phyloP scores from a whole-genome alignment of 2,113 vertebrate genomes.

The Dascyllus trimaculatus region DNA sequence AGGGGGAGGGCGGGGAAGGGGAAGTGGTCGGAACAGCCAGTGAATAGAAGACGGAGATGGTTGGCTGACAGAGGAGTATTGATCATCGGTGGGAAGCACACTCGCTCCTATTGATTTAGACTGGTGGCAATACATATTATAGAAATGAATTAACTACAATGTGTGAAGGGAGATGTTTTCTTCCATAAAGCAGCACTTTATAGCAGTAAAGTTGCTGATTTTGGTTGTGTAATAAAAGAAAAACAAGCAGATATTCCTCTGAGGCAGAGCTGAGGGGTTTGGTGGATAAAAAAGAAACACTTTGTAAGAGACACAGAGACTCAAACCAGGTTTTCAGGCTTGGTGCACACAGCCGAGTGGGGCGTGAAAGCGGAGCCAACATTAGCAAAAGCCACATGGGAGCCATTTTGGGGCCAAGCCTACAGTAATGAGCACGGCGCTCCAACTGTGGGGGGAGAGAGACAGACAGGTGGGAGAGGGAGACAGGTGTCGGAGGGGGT shows the following conservation, averaged over 20 bases:
- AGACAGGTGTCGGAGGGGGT: conserved; percentile 37
- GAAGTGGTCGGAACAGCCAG: conserved; percentile 24
- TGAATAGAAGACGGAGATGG: conserved; percentile 25
- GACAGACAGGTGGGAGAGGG: conserved; percentile 52
- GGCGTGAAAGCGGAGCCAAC: conserved; percentile 41
- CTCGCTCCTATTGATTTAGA: conserved; percentile 44
- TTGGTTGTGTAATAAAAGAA: neutral
- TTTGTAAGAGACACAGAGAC: neutral
- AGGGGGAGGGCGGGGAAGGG: conserved; percentile 17
- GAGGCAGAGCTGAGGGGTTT: neutral
- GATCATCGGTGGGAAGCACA: conserved; percentile 50
- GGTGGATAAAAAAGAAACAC: neutral
- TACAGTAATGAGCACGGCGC: conserved; percentile 43
- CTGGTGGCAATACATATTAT: conserved; percentile 13
- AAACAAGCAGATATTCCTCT: neutral
- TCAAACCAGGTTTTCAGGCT: conserved; percentile 20
- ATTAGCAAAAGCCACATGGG: conserved; percentile 46
- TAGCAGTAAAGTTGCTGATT: neutral
- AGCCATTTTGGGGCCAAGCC: conserved; percentile 60
- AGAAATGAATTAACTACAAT: conserved; percentile 30
- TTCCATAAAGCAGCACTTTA: neutral
- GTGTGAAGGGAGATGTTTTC: conserved; percentile 35
- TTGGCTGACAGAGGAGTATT: conserved; percentile 52
- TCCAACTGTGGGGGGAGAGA: conserved; percentile 26
- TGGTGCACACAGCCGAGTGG: conserved; percentile 41